These are phyloP conservation scores for Tetrao urogallus DNA, from an alignment of 2,113 vertebrate species.

Conservation along the genomic window DNA sequence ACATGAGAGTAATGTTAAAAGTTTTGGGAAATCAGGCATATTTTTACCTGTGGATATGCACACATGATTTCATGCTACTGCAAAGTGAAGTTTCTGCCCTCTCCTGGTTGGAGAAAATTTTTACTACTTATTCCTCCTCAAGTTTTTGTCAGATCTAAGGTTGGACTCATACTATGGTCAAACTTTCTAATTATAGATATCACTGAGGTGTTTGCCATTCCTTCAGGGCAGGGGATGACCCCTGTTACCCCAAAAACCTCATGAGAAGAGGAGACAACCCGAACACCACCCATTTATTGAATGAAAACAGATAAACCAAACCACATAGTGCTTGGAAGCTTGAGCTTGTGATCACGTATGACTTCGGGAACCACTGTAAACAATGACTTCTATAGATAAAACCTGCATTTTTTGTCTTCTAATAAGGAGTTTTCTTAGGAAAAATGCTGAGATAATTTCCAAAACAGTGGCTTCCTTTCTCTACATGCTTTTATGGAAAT, in stretches of 20 bases:
- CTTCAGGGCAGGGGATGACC: not conserved
- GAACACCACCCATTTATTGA: not conserved
- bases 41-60: not conserved
- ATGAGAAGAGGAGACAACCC: not conserved
- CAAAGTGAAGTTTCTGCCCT: constrained; percentile 18
- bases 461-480: not conserved
- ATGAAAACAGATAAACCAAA: not conserved
- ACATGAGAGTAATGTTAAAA: not conserved
- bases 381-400: accelerated
- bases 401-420: not conserved
- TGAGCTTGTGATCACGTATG: not conserved
- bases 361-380: not conserved
- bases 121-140: not conserved
- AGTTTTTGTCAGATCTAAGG: not conserved
- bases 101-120: constrained; percentile 1
- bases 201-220: not conserved
- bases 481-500: not conserved
- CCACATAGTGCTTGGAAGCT: not conserved
- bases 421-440: accelerated
- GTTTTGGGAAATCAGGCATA: not conserved
- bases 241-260: not conserved
- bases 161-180: not conserved
- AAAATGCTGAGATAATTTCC: not conserved
- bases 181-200: not conserved
- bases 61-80: not conserved